phyloP scores from a whole-genome alignment of 2,113 vertebrate genomes.

The Perccottus glenii region DNA sequence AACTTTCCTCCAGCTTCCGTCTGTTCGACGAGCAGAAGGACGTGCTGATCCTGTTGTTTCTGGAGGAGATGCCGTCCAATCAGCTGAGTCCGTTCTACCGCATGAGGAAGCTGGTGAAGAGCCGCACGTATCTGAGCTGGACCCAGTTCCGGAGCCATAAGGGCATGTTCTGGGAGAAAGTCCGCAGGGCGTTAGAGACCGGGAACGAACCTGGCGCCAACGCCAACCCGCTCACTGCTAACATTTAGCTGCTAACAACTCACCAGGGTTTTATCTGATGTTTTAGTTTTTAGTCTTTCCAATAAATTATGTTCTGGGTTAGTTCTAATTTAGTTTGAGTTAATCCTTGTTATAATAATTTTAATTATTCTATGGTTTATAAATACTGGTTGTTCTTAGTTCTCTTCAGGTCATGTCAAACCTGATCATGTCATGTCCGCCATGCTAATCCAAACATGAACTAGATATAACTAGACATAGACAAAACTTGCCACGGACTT shows the following conservation, averaged over 20 bases:
- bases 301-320: too few relatives aligned
- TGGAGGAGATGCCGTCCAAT: slow-evolving; percentile 75
- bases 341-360: too few relatives aligned
- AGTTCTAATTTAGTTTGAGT: too few relatives aligned
- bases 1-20: too few relatives aligned
- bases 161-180: slow-evolving; percentile 78
- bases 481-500: too few relatives aligned
- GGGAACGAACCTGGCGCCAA: slow-evolving; percentile 7
- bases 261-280: neutral
- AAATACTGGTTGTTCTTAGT: too few relatives aligned
- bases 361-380: too few relatives aligned
- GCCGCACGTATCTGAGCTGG: slow-evolving; percentile 77
- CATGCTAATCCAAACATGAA: too few relatives aligned
- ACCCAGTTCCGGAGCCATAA: slow-evolving; percentile 47
- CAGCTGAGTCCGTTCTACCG: slow-evolving; percentile 74
- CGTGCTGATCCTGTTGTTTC: slow-evolving; percentile 78
- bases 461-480: too few relatives aligned
- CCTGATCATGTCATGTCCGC: too few relatives aligned
- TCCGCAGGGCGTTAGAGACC: slow-evolving; percentile 67
- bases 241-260: neutral
- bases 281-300: too few relatives aligned
- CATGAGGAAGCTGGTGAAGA: slow-evolving; percentile 77
- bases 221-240: slow-evolving; percentile 5
- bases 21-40: slow-evolving; percentile 81
- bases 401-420: too few relatives aligned